phyloP scores from a whole-genome alignment of 2,797 vertebrate species.

The Poeciliopsis turneri region DNA sequence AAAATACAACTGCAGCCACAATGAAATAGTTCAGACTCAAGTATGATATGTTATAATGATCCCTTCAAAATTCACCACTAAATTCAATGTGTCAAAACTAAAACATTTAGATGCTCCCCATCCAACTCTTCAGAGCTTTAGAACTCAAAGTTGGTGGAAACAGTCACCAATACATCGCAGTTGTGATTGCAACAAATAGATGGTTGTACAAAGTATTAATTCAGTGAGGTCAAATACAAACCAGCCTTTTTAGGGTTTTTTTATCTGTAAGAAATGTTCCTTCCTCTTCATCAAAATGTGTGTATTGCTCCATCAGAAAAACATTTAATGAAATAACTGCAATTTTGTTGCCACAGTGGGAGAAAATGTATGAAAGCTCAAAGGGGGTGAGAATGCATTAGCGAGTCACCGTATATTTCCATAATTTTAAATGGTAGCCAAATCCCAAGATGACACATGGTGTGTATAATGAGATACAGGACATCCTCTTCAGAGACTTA shows the following conservation, averaged over 20 bases:
- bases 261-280: background rate
- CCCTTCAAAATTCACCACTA: background rate
- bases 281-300: background rate
- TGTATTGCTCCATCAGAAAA: background rate
- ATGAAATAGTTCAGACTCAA: background rate
- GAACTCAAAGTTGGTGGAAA: background rate
- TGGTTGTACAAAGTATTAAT: background rate
- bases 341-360: background rate
- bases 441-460: constrained; percentile 4
- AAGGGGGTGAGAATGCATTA: background rate
- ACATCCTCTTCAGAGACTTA: constrained; percentile 56
- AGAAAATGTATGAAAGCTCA: background rate
- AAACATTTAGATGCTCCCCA: background rate
- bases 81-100: background rate
- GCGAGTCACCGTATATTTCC: background rate
- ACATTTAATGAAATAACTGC: background rate
- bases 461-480: constrained; percentile 41
- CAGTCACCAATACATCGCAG: background rate
- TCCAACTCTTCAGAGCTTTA: background rate
- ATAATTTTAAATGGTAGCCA: background rate
- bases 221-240: background rate
- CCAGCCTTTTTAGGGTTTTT: background rate
- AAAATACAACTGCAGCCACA: background rate
- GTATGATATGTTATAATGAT: background rate
- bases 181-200: background rate